Percentiles rank a stretch among this genome's conserved stretches.
These are phyloP conservation scores for Acleris sparsana DNA, from an alignment of 2,888 invertebrate genomes.

Conservation along the genomic window DNA sequence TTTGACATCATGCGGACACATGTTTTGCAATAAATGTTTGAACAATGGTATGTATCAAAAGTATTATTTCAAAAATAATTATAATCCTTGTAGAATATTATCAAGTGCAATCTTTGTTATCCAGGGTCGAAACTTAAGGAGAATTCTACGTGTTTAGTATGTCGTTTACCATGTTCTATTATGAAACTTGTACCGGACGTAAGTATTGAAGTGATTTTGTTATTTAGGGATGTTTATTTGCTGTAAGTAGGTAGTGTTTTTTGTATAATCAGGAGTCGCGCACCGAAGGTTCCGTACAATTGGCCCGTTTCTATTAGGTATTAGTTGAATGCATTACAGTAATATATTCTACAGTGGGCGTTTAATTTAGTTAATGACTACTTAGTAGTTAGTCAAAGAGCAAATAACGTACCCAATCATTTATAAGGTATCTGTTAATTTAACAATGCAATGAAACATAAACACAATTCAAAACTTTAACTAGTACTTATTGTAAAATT, in stretches of 20 bases:
- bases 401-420: no score
- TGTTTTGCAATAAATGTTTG: slow-evolving; percentile 79
- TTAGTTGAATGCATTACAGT: no score
- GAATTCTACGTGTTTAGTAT: slow-evolving; percentile 69
- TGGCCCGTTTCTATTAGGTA: no score
- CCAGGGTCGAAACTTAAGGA: slow-evolving; percentile 64
- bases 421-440: no score
- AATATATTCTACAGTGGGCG: no score
- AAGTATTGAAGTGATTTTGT: slow-evolving; percentile 41
- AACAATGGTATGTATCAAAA: slow-evolving; percentile 61
- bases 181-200: slow-evolving; percentile 79
- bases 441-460: no score
- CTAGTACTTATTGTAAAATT: neutral
- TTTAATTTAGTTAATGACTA: no score
- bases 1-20: slow-evolving; percentile 81
- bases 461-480: no score
- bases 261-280: neutral
- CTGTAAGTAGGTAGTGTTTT: no score
- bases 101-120: slow-evolving; percentile 40
- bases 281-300: no score
- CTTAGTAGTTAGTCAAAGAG: no score
- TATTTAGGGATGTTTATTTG: no score
- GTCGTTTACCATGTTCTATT: slow-evolving; percentile 71
- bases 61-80: slow-evolving; percentile 13
- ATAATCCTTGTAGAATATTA: slow-evolving; percentile 9